Evolutionary conservation across 2,113 vertebrate species (phyloP).

Genomic region (Choloepus hoffmanni): DNA sequence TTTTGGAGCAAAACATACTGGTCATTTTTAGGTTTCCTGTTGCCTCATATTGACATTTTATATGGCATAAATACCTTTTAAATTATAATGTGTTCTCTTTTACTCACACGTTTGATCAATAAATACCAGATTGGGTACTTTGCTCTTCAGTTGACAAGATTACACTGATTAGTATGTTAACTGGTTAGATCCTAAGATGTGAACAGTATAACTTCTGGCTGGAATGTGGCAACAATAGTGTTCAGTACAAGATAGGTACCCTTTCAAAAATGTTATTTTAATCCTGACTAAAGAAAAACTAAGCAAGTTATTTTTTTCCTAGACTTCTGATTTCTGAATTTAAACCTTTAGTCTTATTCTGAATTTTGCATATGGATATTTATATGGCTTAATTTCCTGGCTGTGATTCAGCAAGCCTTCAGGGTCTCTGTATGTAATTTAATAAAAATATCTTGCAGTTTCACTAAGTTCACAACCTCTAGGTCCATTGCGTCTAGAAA

Average conservation of each 20-base stretch:
- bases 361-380: slow-evolving; percentile 45
- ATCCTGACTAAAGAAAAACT: slow-evolving; percentile 48
- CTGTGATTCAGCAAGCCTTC: background rate
- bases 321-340: background rate
- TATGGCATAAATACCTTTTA: slow-evolving; percentile 40
- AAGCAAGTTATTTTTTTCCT: background rate
- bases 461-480: slow-evolving; percentile 62
- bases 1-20: slow-evolving; percentile 49
- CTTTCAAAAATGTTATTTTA: slow-evolving; percentile 58
- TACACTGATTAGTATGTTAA: slow-evolving; percentile 46
- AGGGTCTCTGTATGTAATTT: slow-evolving; percentile 26
- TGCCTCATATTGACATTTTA: slow-evolving; percentile 54
- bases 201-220: slow-evolving; percentile 34
- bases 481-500: slow-evolving; percentile 64
- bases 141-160: slow-evolving; percentile 32
- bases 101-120: background rate
- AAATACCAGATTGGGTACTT: slow-evolving; percentile 40
- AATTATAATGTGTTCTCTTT: background rate
- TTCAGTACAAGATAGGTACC: background rate
- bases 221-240: background rate
- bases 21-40: slow-evolving; percentile 15
- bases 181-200: slow-evolving; percentile 35
- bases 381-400: background rate
- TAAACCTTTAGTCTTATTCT: slow-evolving; percentile 41
- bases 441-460: slow-evolving; percentile 58